Conservation (phyloP, 2,888 invertebrate genomes). For the Meteorus cinctellus region DNA sequence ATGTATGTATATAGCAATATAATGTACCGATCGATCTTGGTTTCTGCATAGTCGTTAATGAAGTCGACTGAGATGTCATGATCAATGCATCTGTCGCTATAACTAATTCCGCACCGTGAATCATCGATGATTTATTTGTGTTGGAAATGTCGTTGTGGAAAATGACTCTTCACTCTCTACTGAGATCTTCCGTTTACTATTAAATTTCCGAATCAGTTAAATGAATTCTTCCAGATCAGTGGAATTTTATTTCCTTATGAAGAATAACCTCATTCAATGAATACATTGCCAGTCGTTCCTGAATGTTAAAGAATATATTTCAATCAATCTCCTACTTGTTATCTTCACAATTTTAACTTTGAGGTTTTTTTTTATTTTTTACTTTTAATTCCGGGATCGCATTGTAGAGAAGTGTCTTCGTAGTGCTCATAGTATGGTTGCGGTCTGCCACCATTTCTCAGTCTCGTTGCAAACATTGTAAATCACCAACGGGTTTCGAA, state of each 20-base stretch:
- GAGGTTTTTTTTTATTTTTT: too few relatives aligned
- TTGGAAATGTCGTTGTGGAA: background rate
- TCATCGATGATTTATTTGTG: background rate
- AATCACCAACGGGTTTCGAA: constrained; percentile 43
- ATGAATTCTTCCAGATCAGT: too few relatives aligned
- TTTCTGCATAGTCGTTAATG: background rate
- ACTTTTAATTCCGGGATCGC: too few relatives aligned
- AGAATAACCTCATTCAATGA: too few relatives aligned
- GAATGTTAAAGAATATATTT: too few relatives aligned
- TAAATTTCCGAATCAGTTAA: too few relatives aligned
- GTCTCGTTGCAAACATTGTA: constrained; percentile 39
- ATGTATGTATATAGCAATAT: background rate
- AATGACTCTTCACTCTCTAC: too few relatives aligned
- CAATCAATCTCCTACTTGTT: too few relatives aligned
- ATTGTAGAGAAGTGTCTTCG: background rate
- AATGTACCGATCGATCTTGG: background rate
- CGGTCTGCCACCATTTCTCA: background rate
- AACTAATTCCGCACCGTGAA: background rate
- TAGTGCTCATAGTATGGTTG: background rate
- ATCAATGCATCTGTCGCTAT: background rate
- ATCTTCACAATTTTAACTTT: too few relatives aligned
- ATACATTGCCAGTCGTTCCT: too few relatives aligned
- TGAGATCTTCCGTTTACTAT: too few relatives aligned
- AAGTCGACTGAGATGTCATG: background rate
- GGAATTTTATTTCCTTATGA: too few relatives aligned